Evolutionary conservation across 2,113 vertebrate species (phyloP).

Genomic region (Halichoeres trimaculatus): DNA sequence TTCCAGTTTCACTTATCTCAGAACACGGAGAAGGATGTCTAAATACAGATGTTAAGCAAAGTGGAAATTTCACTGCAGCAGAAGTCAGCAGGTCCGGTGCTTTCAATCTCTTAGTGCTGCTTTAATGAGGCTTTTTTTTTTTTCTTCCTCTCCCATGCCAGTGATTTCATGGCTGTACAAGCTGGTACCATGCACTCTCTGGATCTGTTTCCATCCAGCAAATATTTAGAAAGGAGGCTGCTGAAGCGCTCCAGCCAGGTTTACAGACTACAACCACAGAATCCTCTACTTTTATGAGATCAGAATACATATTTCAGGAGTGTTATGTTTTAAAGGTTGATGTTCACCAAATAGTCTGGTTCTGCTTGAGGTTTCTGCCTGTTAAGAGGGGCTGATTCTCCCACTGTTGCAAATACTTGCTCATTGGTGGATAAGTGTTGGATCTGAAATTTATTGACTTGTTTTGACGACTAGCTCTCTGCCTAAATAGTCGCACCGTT

Average conservation of each 20-base stretch:
- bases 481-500: not conserved
- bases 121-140: constrained; percentile 68
- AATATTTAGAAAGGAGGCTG: constrained; percentile 69
- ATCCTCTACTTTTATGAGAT: constrained; percentile 31
- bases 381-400: no score
- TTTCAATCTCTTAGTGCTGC: constrained; percentile 53
- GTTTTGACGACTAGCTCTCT: not conserved
- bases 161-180: constrained; percentile 67
- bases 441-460: not conserved
- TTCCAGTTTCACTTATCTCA: constrained; percentile 41
- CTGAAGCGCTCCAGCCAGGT: constrained; percentile 45
- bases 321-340: no score
- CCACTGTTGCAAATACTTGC: no score
- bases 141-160: constrained; percentile 62
- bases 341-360: no score
- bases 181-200: constrained; percentile 77
- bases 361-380: no score
- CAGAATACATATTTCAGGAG: constrained; percentile 13
- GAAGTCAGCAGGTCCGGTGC: constrained; percentile 43
- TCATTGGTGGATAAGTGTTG: no score
- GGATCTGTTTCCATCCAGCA: constrained; percentile 47
- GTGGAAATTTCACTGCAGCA: constrained; percentile 22
- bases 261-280: constrained; percentile 26
- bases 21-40: constrained; percentile 30
- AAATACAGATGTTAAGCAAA: constrained; percentile 32